Conservation (phyloP, 2,113 vertebrate genomes). For the Antigone vipio region DNA sequence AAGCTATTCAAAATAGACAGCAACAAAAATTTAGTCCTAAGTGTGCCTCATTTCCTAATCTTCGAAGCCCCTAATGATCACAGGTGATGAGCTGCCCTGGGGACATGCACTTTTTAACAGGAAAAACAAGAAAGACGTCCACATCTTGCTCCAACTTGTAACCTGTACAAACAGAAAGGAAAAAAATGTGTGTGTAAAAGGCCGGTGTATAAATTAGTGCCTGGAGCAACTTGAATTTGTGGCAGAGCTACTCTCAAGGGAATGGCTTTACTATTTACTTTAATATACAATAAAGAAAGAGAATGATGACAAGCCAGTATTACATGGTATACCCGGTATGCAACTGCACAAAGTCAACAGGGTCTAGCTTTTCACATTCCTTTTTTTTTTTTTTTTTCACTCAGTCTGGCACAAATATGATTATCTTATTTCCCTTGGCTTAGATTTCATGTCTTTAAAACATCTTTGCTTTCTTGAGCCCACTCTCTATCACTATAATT, state of each 20-base stretch:
- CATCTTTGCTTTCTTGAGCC: background rate
- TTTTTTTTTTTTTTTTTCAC: background rate
- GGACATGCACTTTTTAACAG: conserved; percentile 7
- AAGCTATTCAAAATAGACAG: background rate
- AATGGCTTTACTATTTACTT: conserved; percentile 71
- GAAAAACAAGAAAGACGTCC: conserved; percentile 28
- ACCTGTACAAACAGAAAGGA: conserved; percentile 23
- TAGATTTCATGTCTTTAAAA: conserved; percentile 25
- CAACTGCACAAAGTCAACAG: conserved; percentile 53
- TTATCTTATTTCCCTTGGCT: conserved; percentile 46
- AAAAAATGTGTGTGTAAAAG: conserved; percentile 29
- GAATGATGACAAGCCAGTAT: conserved; percentile 70
- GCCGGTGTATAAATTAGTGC: conserved; percentile 46
- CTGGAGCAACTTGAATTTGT: conserved; percentile 55
- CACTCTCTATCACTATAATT: background rate
- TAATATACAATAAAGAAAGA: conserved; percentile 67
- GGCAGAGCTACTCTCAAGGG: conserved; percentile 23
- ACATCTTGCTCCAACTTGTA: conserved; percentile 51
- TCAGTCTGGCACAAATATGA: background rate
- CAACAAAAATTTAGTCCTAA: background rate
- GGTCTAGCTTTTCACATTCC: conserved; percentile 20
- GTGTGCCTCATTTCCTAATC: conserved; percentile 27
- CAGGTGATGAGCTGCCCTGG: conserved; percentile 26
- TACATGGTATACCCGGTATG: conserved; percentile 53
- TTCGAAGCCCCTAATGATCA: background rate